These are phyloP conservation scores for Salmo trutta DNA, from an alignment of 2,797 vertebrate species.

Conservation along the genomic window DNA sequence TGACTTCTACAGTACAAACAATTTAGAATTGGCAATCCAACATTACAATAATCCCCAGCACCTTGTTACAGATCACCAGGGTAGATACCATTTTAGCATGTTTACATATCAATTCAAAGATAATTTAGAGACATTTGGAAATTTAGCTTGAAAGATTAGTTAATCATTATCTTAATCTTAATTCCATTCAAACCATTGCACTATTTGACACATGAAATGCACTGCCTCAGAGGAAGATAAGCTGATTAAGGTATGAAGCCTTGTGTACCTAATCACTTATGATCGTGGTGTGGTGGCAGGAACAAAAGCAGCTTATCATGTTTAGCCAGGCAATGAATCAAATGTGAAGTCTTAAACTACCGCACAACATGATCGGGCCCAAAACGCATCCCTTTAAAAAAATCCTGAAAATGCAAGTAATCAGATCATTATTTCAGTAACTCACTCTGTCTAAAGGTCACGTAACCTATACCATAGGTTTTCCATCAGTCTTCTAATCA, in stretches of 20 bases:
- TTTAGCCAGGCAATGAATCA: not conserved
- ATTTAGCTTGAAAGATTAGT: not conserved
- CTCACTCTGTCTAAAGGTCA: not conserved
- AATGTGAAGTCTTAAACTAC: not conserved
- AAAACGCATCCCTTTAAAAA: not conserved
- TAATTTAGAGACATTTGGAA: not conserved
- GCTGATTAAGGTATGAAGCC: not conserved
- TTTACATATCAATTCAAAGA: not conserved
- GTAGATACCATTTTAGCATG: not conserved
- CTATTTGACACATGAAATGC: constrained; percentile 4
- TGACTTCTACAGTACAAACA: not conserved
- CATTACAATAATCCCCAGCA: not conserved
- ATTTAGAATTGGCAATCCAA: not conserved
- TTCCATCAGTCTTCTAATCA: not conserved
- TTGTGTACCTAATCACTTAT: constrained; percentile 5
- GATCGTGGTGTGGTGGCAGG: not conserved
- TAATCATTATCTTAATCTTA: constrained; percentile 4
- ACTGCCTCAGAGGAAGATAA: constrained; percentile 1
- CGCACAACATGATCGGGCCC: not conserved
- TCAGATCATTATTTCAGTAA: not conserved
- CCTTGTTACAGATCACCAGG: not conserved
- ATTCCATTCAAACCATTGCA: constrained; percentile 4
- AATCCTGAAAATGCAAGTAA: not conserved
- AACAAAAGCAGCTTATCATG: not conserved
- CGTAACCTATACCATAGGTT: not conserved